phyloP scores from a whole-genome alignment of 2,888 invertebrate species.

The Mamestra brassicae region DNA sequence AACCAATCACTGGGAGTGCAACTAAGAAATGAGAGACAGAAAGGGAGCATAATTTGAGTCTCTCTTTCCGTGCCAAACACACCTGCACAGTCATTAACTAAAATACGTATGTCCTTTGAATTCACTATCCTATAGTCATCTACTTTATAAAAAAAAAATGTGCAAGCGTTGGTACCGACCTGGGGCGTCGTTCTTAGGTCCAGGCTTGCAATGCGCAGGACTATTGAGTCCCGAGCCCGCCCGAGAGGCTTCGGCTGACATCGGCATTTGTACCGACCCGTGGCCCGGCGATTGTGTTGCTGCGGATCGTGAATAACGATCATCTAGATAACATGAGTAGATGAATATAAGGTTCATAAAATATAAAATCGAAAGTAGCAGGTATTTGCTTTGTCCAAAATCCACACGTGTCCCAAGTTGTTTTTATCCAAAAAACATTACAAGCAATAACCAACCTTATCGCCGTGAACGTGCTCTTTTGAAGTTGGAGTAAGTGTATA shows the following conservation, averaged over 20 bases:
- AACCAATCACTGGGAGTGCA: conserved; percentile 7
- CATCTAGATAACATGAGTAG: conserved; percentile 44
- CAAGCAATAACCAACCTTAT: too few relatives aligned
- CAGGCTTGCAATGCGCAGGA: conserved; percentile 87
- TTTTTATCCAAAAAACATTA: too few relatives aligned
- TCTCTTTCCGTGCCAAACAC: not conserved
- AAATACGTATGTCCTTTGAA: conserved; percentile 58
- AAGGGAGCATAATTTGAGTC: not conserved
- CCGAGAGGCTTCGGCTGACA: conserved; percentile 88
- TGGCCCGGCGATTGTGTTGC: conserved; percentile 86
- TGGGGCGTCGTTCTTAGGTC: conserved; percentile 86
- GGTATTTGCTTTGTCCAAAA: too few relatives aligned
- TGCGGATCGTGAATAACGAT: conserved; percentile 64
- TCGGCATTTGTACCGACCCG: conserved; percentile 86
- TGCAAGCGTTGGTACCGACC: conserved; percentile 75
- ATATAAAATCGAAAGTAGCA: not conserved
- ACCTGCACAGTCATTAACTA: not conserved
- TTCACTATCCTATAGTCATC: conserved; percentile 42
- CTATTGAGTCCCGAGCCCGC: conserved; percentile 88
- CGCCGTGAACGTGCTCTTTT: too few relatives aligned
- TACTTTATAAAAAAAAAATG: not conserved
- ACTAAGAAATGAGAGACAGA: not conserved
- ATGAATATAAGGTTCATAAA: not conserved
- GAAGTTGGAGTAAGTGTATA: too few relatives aligned
- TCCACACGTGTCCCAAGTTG: too few relatives aligned